phyloP scores from a whole-genome alignment of 2,113 vertebrate genomes.

The Chlamydotis undulata region DNA sequence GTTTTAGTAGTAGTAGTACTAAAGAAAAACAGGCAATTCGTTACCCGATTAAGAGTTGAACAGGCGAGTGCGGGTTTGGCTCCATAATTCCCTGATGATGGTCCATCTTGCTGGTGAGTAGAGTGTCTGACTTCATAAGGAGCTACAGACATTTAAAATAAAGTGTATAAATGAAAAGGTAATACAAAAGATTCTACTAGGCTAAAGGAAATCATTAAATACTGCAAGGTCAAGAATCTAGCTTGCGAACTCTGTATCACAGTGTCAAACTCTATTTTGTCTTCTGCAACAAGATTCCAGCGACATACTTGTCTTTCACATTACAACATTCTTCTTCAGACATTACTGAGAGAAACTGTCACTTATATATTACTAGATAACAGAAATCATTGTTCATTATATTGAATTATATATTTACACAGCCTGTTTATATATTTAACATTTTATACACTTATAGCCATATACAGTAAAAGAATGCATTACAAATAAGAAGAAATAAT shows the following conservation, averaged over 20 bases:
- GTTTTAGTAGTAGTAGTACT: neutral
- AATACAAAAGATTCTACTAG: neutral
- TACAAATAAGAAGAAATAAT: neutral
- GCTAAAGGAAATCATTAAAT: neutral
- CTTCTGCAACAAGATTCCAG: neutral
- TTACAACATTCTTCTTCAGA: neutral
- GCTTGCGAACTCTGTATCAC: neutral
- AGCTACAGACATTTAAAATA: slow-evolving; percentile 67
- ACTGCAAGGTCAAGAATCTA: neutral
- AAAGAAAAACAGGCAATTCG: neutral
- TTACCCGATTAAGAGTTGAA: slow-evolving; percentile 82
- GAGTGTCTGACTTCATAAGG: slow-evolving; percentile 81
- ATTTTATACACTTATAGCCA: neutral
- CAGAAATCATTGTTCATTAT: neutral
- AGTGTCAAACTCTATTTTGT: neutral
- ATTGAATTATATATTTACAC: neutral
- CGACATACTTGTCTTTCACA: neutral
- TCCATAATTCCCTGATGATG: slow-evolving; percentile 79
- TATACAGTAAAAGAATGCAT: neutral
- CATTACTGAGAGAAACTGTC: neutral
- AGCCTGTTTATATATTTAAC: neutral
- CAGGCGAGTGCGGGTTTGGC: slow-evolving; percentile 73
- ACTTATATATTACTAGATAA: neutral
- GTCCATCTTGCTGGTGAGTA: slow-evolving; percentile 78
- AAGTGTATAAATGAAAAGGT: neutral